Base-by-base conservation (phyloP, 1,140 invertebrate species). In the Lineus longissimus region DNA sequence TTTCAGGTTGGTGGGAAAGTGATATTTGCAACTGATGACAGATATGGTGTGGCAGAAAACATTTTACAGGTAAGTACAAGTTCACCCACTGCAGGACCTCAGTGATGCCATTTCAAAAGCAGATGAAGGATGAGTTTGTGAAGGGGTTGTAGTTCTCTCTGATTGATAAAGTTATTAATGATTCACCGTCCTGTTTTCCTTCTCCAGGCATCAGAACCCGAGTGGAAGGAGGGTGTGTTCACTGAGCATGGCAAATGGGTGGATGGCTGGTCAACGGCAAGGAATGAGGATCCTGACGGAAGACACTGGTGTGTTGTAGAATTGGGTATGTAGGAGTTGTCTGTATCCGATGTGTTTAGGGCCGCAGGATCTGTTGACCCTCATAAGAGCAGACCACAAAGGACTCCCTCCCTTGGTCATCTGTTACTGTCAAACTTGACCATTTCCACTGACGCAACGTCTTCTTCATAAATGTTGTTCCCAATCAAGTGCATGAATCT, bases 201-300 rank as follows among this genome's bases (percentile, higher is more conserved):
- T 59, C 41, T 55, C n/a, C 19, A 68, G 57, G 80, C 85, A n/a
- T 72, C 75, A 1, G 84, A 85, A 13, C 83, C 87, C 0, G 73
- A 85, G 17, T 88, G 86, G 75, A 84, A 85, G 45, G 79, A 84
- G 19, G 85, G 85, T 2, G 81, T 84, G 45, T 88, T 85, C 68
- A 88, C 87, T 7, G 85, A 87, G 36, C 87, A 76, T 68, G 88
- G 88, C 0, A 89, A 89, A 74, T 87, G 86, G 87, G 89, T 89
- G 87, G 88, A 89, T 67, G 88, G 88, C 0, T 89, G 88, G 88
- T 87, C 89, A 76, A 88, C 87, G 0, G 76, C 87, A 40, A 79
- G 87, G 31, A 88, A 87, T 72, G 75, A 87, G 33, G 84, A 83
- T 25, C 73, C 84, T 1, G 33, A 36, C 15, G 87, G 88, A 1